A percentile compares a stretch with the other conserved stretches of the same genome.
Conservation (phyloP, 2,888 invertebrate genomes). For the Trachelus troglodyta region DNA sequence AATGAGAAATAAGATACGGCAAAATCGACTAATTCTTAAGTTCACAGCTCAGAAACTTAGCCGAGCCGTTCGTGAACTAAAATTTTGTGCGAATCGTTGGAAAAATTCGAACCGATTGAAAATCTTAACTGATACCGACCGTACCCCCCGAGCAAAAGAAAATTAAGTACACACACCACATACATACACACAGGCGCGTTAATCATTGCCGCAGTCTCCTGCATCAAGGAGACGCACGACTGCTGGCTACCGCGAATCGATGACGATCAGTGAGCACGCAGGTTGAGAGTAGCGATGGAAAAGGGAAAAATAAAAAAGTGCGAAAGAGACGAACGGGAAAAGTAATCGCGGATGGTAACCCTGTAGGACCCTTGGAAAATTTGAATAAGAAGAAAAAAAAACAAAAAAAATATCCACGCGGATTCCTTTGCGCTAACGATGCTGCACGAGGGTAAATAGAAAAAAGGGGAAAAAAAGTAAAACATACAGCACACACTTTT, state of each 20-base stretch:
- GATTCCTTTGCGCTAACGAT: conserved; percentile 22
- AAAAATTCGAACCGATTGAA: too few species aligned
- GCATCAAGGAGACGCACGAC: not conserved
- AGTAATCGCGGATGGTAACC: conserved; percentile 11
- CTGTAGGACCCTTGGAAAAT: conserved; percentile 20
- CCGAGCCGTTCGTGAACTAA: too few species aligned
- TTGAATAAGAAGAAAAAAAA: not conserved
- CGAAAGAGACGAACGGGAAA: conserved; percentile 18
- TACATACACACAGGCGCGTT: too few species aligned
- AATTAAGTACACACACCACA: too few species aligned
- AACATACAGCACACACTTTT: conserved; percentile 57
- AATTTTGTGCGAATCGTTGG: too few species aligned
- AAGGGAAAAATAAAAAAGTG: conserved; percentile 18
- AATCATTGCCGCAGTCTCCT: too few species aligned
- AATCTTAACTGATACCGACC: too few species aligned
- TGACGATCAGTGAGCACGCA: not conserved
- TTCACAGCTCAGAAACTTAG: too few species aligned
- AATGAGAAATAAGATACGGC: too few species aligned
- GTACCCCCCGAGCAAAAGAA: too few species aligned
- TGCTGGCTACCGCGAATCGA: not conserved
- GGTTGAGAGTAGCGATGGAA: conserved; percentile 13
- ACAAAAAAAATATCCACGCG: conserved; percentile 1
- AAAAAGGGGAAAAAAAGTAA: not conserved
- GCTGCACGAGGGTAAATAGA: conserved; percentile 20
- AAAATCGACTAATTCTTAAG: too few species aligned